phyloP scores from a whole-genome alignment of 2,113 vertebrate genomes.

The Pholis gunnellus region DNA sequence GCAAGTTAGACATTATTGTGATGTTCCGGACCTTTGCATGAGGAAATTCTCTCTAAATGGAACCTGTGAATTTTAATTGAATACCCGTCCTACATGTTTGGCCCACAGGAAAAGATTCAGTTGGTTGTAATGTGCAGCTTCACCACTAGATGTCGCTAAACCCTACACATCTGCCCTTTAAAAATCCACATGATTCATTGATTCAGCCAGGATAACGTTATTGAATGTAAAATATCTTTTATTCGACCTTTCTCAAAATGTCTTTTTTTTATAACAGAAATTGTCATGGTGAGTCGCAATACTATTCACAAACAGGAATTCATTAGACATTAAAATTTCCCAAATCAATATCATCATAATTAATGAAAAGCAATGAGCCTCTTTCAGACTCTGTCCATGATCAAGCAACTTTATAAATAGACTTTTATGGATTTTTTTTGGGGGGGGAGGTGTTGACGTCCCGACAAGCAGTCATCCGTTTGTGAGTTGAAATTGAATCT shows the following conservation, averaged over 20 bases:
- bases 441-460: constrained; percentile 39
- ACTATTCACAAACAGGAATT: constrained; percentile 79
- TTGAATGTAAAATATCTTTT: constrained; percentile 83
- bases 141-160: not conserved
- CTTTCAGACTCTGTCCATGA: constrained; percentile 44
- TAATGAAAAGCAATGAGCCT: constrained; percentile 65
- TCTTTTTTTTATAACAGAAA: constrained; percentile 80
- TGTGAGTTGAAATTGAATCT: constrained; percentile 61
- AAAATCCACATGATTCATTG: not conserved
- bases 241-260: constrained; percentile 81
- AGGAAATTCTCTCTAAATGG: too few species aligned
- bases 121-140: not conserved
- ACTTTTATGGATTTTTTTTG: constrained; percentile 59
- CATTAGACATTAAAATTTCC: constrained; percentile 63
- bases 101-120: not conserved
- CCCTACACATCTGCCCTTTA: not conserved
- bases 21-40: too few species aligned
- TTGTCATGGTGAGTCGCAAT: constrained; percentile 72
- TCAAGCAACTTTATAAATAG: constrained; percentile 68
- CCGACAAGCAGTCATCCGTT: constrained; percentile 67
- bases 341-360: constrained; percentile 71
- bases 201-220: constrained; percentile 23
- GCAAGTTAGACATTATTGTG: too few species aligned
- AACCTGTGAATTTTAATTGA: too few species aligned
- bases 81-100: not conserved